Evolutionary conservation across 2,888 invertebrate species (phyloP).

Genomic region (Drosophila mayaguana): DNA sequence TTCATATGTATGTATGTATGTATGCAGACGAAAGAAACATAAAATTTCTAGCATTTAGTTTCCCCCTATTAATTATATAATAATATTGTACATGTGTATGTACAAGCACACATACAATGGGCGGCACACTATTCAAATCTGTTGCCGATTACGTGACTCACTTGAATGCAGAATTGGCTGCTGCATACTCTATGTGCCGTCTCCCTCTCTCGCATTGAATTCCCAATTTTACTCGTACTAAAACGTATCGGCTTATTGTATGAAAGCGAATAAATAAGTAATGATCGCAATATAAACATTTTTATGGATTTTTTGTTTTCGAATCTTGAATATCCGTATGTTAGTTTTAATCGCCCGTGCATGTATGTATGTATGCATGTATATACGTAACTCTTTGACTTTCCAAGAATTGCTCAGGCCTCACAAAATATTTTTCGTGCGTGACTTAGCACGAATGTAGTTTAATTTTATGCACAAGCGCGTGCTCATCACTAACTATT

Average conservation of each 20-base stretch:
- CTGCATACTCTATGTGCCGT: neutral
- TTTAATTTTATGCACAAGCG: slow-evolving; percentile 28
- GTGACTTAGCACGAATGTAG: slow-evolving; percentile 8
- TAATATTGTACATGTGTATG: neutral
- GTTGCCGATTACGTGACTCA: slow-evolving; percentile 24
- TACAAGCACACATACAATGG: neutral
- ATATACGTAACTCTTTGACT: no score
- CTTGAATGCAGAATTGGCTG: slow-evolving; percentile 4
- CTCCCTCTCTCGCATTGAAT: neutral
- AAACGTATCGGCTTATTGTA: neutral
- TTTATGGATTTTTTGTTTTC: neutral
- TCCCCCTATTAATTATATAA: slow-evolving; percentile 16
- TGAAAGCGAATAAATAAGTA: neutral
- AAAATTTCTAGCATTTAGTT: slow-evolving; percentile 4
- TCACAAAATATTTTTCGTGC: slow-evolving; percentile 4
- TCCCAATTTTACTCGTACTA: neutral
- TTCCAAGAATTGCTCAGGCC: neutral
- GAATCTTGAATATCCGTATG: neutral
- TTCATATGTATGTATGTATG: no score
- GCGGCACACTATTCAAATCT: slow-evolving; percentile 7
- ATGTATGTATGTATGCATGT: neutral
- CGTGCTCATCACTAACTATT: slow-evolving; percentile 37
- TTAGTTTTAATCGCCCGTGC: neutral
- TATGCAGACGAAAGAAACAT: slow-evolving; percentile 4
- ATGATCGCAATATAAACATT: slow-evolving; percentile 5